phyloP scores from a whole-genome alignment of 2,113 vertebrate species.

The Channa maculata region DNA sequence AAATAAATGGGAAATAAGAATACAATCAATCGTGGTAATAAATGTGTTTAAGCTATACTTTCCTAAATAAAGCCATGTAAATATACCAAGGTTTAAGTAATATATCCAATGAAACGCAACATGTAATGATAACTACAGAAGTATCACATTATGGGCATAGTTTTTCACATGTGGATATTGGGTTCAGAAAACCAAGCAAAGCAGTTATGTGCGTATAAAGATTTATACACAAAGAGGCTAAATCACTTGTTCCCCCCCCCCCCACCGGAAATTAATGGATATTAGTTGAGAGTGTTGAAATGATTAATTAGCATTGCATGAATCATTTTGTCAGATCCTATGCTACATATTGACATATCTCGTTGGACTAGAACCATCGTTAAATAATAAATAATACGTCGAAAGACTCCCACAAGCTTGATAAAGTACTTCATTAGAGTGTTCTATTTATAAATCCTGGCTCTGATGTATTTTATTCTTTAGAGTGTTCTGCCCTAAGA shows the following conservation, averaged over 20 bases:
- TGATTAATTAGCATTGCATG: constrained; percentile 74
- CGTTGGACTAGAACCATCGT: constrained; percentile 58
- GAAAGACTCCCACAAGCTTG: constrained; percentile 49
- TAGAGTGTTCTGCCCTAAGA: constrained; percentile 31
- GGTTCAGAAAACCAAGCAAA: constrained; percentile 14
- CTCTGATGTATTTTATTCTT: constrained; percentile 55
- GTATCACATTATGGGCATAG: constrained; percentile 7
- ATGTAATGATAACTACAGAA: constrained; percentile 10
- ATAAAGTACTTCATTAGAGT: constrained; percentile 70
- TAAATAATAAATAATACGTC: constrained; percentile 74
- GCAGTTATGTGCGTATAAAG: constrained; percentile 31
- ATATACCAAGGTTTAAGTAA: neutral
- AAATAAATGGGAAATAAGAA: constrained; percentile 17
- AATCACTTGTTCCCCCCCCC: constrained; percentile 34
- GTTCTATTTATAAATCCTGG: constrained; percentile 69
- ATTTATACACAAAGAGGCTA: constrained; percentile 61
- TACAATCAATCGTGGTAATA: neutral
- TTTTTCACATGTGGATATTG: neutral
- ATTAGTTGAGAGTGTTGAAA: constrained; percentile 54
- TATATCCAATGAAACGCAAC: neutral
- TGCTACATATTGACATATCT: constrained; percentile 68
- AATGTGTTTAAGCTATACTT: neutral
- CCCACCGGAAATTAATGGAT: constrained; percentile 60
- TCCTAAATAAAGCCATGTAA: neutral
- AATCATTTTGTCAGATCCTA: constrained; percentile 72